Percentiles rank a stretch among this genome's conserved stretches.
These are phyloP conservation scores for Morpho helenor DNA, from an alignment of 2,888 invertebrate species.

Conservation along the genomic window DNA sequence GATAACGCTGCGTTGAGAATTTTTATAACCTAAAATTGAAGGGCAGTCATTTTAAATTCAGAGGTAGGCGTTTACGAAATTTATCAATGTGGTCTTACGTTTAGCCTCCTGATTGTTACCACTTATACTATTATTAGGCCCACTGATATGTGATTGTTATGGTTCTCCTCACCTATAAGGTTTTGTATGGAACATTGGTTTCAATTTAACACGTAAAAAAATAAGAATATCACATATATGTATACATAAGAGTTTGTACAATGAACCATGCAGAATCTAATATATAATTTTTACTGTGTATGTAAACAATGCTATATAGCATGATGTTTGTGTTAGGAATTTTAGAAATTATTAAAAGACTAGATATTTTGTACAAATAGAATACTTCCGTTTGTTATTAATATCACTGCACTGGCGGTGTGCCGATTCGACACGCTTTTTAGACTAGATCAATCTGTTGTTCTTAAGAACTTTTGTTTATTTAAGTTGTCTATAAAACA, in stretches of 20 bases:
- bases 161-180: conserved; percentile 26
- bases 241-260: too few species aligned
- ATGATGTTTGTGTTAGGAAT: conserved; percentile 67
- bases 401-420: conserved; percentile 32
- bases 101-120: conserved; percentile 43
- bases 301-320: conserved; percentile 44
- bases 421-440: conserved; percentile 33
- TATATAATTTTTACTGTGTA: conserved; percentile 25
- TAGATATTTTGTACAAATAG: conserved; percentile 22
- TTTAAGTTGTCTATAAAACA: conserved; percentile 16
- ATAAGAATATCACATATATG: too few species aligned
- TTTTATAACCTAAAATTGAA: too few species aligned
- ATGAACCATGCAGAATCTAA: conserved; percentile 27
- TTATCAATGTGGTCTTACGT: conserved; percentile 35
- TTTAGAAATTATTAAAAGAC: conserved; percentile 24
- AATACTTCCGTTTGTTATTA: conserved; percentile 18
- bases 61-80: neutral
- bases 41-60: too few species aligned
- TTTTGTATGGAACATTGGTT: conserved; percentile 23
- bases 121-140: conserved; percentile 53
- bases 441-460: conserved; percentile 29
- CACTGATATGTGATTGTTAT: conserved; percentile 51
- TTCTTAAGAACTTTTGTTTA: conserved; percentile 22
- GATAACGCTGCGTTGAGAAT: too few species aligned
- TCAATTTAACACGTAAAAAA: neutral